These are phyloP conservation scores for Hippocampus barbouri DNA, from an alignment of 2,113 vertebrate species.

Conservation along the genomic window DNA sequence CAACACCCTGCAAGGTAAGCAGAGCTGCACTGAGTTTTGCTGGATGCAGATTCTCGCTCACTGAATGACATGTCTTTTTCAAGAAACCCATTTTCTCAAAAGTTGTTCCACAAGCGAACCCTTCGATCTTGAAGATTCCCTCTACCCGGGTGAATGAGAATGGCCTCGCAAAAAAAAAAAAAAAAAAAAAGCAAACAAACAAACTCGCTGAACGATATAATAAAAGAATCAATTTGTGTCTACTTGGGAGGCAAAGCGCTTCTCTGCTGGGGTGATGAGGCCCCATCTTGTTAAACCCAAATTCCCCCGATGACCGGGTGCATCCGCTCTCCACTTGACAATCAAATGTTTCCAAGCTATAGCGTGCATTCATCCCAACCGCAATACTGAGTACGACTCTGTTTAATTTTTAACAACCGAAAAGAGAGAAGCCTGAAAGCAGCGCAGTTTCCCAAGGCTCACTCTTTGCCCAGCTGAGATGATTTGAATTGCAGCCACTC, in stretches of 20 bases:
- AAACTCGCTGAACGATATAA: background rate
- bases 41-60: background rate
- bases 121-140: background rate
- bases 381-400: background rate
- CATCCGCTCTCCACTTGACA: background rate
- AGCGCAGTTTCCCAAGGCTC: conserved; percentile 18
- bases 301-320: conserved; percentile 30
- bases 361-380: background rate
- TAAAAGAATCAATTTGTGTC: background rate
- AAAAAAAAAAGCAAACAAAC: too few species aligned
- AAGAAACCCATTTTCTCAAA: background rate
- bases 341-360: background rate
- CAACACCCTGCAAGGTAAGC: background rate
- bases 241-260: conserved; percentile 31
- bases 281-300: conserved; percentile 22
- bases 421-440: conserved; percentile 36
- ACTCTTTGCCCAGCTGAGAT: conserved; percentile 20
- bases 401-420: conserved; percentile 8
- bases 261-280: conserved; percentile 11
- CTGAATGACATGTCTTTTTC: background rate
- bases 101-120: background rate
- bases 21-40: background rate
- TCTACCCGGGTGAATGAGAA: background rate
- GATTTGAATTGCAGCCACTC: conserved; percentile 46
- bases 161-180: background rate